Evolutionary conservation across 2,797 vertebrate genomes (phyloP), one percentile per base, ranked within the genome.

Genomic region (Calcarius lapponicus): DNA sequence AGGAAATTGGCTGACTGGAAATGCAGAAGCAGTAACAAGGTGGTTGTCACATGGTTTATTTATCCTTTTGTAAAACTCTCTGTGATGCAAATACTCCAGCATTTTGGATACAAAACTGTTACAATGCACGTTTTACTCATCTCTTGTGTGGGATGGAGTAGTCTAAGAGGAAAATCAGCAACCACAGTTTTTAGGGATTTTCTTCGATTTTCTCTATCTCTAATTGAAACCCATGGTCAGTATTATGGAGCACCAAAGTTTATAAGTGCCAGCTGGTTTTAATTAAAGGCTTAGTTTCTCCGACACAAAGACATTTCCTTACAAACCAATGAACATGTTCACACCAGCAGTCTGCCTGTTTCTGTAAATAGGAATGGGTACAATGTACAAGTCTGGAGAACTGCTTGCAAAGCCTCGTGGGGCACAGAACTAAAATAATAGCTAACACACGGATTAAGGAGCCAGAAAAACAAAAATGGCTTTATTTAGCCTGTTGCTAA

Each of bases 261-360:
- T 75, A 38, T 70, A 67, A 62, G n/a, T 60, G 45, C 60, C 80
- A 91, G 51, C 65, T 94, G 86, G 29, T 92, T 94, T 91, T 62
- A 90, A 92, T 93, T 91, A 95, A 88, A 90, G 89, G 69, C 58
- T 94, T 88, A 92, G 89, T 82, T 92, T 93, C n/a, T 26, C 45
- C 57, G 36, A 20, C 32, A 74, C 71, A 71, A 92, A 85, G 87
- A 80, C 62, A 45, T 34, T 88, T 86, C 40, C 82, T 80, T 89
- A 88, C 42, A 95, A 88, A 73, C 72, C 76, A 83, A 50, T 54
- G 82, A 90, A 40, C 70, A n/a, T 24, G n/a, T 70, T 84, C 90
- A 80, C 73, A 48, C 56, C 50, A 76, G 36, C 61, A 88, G 60
- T 34, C 67, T 84, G 34, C 21, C 62, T 71, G 32, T 67, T 91